phyloP scores from a whole-genome alignment of 2,888 invertebrate species.

The Minunthozetes semirufus region DNA sequence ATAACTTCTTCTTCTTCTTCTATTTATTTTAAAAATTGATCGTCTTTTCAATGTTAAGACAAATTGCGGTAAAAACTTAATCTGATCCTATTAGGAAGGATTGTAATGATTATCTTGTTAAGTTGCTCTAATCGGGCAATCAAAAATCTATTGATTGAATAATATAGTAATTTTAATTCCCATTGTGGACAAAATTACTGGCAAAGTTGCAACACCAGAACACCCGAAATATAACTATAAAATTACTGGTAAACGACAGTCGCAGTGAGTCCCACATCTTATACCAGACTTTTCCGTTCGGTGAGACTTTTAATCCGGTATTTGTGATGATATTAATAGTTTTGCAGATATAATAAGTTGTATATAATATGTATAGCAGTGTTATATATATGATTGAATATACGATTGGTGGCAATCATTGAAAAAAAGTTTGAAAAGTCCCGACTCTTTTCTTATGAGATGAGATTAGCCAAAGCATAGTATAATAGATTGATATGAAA shows the following conservation, averaged over 20 bases:
- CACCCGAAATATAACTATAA: constrained; percentile 2
- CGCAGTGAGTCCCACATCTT: neutral
- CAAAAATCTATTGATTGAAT: neutral
- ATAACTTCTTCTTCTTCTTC: too few relatives aligned
- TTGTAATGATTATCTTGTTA: too few relatives aligned
- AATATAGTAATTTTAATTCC: too few relatives aligned
- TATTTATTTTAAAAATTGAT: too few relatives aligned
- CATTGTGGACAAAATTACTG: too few relatives aligned
- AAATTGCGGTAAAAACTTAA: too few relatives aligned
- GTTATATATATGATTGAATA: constrained; percentile 13
- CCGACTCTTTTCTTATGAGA: constrained; percentile 18
- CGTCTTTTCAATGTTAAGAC: too few relatives aligned
- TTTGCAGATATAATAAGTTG: constrained; percentile 15
- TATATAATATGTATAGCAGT: neutral
- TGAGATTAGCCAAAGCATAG: constrained; percentile 23
- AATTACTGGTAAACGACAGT: constrained; percentile 15
- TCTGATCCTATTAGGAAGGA: too few relatives aligned
- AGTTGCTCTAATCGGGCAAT: too few relatives aligned
- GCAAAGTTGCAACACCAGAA: too few relatives aligned
- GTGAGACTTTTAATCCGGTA: constrained; percentile 33
- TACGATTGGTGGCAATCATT: constrained; percentile 12
- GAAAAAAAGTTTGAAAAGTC: neutral
- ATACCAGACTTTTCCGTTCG: constrained; percentile 11
- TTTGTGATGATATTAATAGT: constrained; percentile 37
- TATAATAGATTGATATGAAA: constrained; percentile 17